Percentiles rank a stretch among this genome's conserved stretches.
These are phyloP conservation scores for Oreamnos americanus DNA, from an alignment of 2,113 vertebrate genomes.

Conservation along the genomic window DNA sequence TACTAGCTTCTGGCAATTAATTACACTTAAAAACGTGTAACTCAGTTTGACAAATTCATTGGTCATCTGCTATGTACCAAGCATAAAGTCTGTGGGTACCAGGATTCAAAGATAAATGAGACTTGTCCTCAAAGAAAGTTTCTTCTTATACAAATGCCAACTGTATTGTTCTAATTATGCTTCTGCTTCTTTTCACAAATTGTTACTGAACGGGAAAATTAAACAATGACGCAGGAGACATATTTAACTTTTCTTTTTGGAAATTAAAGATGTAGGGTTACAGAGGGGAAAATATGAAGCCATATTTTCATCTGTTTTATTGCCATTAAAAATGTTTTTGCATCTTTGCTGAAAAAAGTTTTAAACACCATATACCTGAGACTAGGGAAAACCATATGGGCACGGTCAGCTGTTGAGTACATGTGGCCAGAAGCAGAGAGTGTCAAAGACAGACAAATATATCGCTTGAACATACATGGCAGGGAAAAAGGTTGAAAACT, in stretches of 20 bases:
- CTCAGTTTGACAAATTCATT: neutral
- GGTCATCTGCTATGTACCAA: neutral
- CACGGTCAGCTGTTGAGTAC: neutral
- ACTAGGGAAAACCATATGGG: neutral
- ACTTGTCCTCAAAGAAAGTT: neutral
- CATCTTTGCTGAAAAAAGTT: constrained; percentile 39
- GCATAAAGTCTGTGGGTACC: neutral
- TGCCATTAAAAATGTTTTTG: constrained; percentile 30
- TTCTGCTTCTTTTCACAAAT: neutral
- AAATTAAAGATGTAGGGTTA: neutral
- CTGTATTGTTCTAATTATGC: neutral
- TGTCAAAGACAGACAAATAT: constrained; percentile 67
- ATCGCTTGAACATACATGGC: constrained; percentile 71
- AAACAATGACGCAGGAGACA: neutral
- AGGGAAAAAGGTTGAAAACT: constrained; percentile 71
- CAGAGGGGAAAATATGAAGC: neutral
- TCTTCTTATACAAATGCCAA: neutral
- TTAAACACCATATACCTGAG: neutral
- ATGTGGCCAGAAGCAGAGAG: neutral
- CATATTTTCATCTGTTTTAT: constrained; percentile 36
- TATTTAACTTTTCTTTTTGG: neutral
- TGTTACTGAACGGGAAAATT: neutral
- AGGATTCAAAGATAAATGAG: neutral
- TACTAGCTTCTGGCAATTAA: neutral
- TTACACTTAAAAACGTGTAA: neutral